phyloP scores from a whole-genome alignment of 2,797 vertebrate genomes.

The Dendrocincla fuliginosa region DNA sequence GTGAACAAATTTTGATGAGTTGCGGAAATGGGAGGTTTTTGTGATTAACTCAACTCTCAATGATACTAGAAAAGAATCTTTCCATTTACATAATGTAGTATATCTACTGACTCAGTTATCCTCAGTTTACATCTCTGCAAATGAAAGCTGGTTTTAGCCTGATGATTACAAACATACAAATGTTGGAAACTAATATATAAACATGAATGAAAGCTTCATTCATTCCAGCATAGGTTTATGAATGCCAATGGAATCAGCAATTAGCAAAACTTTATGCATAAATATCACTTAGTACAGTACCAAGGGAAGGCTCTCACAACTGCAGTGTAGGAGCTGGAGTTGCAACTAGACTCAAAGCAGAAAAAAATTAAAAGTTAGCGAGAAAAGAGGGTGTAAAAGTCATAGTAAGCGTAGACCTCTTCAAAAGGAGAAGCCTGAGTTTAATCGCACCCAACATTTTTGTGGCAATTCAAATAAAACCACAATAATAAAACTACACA shows the following conservation, averaged over 20 bases:
- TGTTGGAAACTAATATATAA: conserved; percentile 63
- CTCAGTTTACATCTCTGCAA: neutral
- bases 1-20: neutral
- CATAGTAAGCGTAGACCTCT: conserved; percentile 4
- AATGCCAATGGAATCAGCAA: conserved; percentile 27
- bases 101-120: neutral
- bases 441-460: conserved; percentile 58
- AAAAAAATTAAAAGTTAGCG: conserved; percentile 35
- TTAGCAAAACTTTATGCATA: neutral
- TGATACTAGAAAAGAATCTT: neutral
- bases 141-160: neutral
- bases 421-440: conserved; percentile 31
- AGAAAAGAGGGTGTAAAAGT: conserved; percentile 51
- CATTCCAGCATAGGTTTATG: conserved; percentile 10
- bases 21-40: neutral
- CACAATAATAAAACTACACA: conserved; percentile 10
- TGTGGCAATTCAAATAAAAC: conserved; percentile 52
- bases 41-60: neutral
- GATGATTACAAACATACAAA: conserved; percentile 47
- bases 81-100: neutral
- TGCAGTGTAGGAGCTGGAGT: neutral
- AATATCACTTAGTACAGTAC: neutral
- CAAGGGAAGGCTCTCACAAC: neutral
- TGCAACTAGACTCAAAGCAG: conserved; percentile 12
- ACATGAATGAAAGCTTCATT: conserved; percentile 49